Evolutionary conservation across 2,113 vertebrate species (phyloP).

Genomic region (Phainopepla nitens): DNA sequence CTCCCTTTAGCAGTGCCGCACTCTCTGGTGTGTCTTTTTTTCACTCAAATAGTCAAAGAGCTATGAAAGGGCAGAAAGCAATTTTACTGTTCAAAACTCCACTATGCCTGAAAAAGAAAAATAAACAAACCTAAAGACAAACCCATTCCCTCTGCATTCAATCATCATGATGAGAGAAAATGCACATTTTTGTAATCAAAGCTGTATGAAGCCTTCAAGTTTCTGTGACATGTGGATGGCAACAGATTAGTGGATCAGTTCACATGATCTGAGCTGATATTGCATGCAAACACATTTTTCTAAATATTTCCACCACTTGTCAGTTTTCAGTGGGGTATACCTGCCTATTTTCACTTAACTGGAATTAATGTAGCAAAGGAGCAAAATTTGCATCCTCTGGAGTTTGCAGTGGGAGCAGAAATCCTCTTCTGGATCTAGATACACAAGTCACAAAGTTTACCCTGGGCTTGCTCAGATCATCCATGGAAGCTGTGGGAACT

Average conservation of each 20-base stretch:
- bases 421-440: not conserved
- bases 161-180: constrained; percentile 32
- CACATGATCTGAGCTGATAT: not conserved
- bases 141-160: not conserved
- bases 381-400: not conserved
- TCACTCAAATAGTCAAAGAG: not conserved
- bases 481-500: not conserved
- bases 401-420: not conserved
- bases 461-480: not conserved
- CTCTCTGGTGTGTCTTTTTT: not conserved
- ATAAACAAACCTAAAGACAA: constrained; percentile 40
- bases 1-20: not conserved
- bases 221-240: not conserved
- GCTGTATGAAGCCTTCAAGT: constrained; percentile 2
- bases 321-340: not conserved
- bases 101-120: constrained; percentile 40
- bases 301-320: not conserved
- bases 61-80: constrained; percentile 19
- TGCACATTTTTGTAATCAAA: constrained; percentile 39
- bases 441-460: not conserved
- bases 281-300: not conserved
- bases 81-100: constrained; percentile 36
- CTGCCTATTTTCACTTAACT: not conserved
- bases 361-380: not conserved
- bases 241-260: constrained; percentile 5